Percentiles rank a stretch among this genome's conserved stretches.
These are phyloP conservation scores for Oscheius sp. DNA, from an alignment of 2,888 invertebrate species.

Conservation along the genomic window DNA sequence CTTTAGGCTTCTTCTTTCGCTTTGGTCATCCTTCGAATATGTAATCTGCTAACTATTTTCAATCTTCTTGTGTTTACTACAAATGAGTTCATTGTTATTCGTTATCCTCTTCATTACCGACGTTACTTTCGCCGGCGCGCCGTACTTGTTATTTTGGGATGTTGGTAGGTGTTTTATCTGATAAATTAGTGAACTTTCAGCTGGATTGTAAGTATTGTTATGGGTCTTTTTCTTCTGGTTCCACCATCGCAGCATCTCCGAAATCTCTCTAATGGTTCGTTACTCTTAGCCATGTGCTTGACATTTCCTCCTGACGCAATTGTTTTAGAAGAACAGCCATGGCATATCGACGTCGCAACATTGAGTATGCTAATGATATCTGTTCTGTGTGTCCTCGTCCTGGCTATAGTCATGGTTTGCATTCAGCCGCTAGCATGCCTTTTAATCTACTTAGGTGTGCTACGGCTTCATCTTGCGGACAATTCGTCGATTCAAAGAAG, in stretches of 20 bases:
- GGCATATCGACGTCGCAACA: slow-evolving; percentile 47
- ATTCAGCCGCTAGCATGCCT: background rate
- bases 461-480: slow-evolving; percentile 66
- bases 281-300: background rate
- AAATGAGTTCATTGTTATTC: slow-evolving; percentile 68
- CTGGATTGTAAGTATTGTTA: slow-evolving; percentile 63
- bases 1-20: slow-evolving; percentile 62
- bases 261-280: slow-evolving; percentile 9
- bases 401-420: slow-evolving; percentile 61
- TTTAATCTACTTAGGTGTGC: slow-evolving; percentile 54
- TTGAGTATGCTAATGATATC: slow-evolving; percentile 57
- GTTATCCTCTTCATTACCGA: slow-evolving; percentile 68
- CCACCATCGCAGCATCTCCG: slow-evolving; percentile 33
- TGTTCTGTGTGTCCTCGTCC: slow-evolving; percentile 64
- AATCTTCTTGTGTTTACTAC: slow-evolving; percentile 69
- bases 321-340: slow-evolving; percentile 19
- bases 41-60: slow-evolving; percentile 69
- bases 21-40: slow-evolving; percentile 63
- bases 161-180: slow-evolving; percentile 44
- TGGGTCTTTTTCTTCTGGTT: slow-evolving; percentile 58
- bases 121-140: slow-evolving; percentile 65
- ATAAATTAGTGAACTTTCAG: slow-evolving; percentile 41
- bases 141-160: slow-evolving; percentile 57
- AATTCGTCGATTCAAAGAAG: slow-evolving; percentile 67
- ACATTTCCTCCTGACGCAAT: background rate